Base-by-base conservation (phyloP, 2,888 invertebrate genomes). In the Eilema caniola region DNA sequence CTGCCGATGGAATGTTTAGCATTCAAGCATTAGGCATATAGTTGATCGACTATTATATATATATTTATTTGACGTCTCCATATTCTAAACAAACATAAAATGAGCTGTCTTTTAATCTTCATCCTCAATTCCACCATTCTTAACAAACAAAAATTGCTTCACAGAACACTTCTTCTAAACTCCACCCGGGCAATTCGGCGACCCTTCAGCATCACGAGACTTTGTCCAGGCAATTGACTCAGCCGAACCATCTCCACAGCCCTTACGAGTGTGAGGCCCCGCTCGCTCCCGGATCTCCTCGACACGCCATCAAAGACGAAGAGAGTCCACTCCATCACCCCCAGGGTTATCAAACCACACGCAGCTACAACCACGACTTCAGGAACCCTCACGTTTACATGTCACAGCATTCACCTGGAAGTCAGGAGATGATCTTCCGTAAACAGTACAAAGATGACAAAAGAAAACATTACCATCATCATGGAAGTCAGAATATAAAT, bases 101-200 rank as follows among this genome's bases (percentile, higher is more conserved):
- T 82, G 88, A 88, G 88, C 88, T 87, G 88, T 88, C 85, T 86
- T 76, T 67, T 53, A 24, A 61, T 62, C 47, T 25, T 53, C 53
- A 33, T 16, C 7, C 60, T 66, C 31, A 67, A 53, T 11, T 31
- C 12, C 37, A 24, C 62, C 53, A 74, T 60, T 62, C 37, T 74
- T n/a, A n/a, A n/a, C n/a, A n/a, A 72, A 80, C 24, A 25, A 61
- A 63, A 56, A 70, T 62, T 71, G 78, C 82, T 88, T 92, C 92
- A 83, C 97, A 97, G 97, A 97, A 97, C 97, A 97, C 97, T 97
- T 97, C 97, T 97, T 97, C 97, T 97, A 97, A 97, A 91, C 97
- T 97, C 82, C 97, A 95, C 75, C 96, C 93, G 94, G 97, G 87
- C 93, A 97, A 89, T 96, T 96, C 89, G 90, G 96, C 95, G 94